Evolutionary conservation across 2,888 invertebrate genomes (phyloP).

Genomic region (Suillia variegata): DNA sequence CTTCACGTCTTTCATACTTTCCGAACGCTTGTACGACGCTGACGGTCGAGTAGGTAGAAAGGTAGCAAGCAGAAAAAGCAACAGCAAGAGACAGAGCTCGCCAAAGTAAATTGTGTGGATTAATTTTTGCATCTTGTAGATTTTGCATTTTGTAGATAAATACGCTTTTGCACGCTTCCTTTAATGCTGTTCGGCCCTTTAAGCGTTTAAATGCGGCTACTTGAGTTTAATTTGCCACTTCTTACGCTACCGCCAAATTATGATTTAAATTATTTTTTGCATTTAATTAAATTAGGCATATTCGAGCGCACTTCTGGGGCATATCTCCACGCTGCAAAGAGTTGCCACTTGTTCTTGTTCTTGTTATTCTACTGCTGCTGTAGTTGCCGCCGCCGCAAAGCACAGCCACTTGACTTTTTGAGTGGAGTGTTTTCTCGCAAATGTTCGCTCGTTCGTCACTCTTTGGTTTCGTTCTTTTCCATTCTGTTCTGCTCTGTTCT

Average conservation of each 20-base stretch:
- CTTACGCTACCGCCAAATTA: not conserved
- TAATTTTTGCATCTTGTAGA: too few species aligned
- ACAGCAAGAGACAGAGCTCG: constrained; percentile 18
- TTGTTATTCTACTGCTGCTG: constrained; percentile 6
- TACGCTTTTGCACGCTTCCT: too few species aligned
- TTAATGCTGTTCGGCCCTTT: too few species aligned
- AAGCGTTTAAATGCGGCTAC: constrained; percentile 8
- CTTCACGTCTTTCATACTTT: too few species aligned
- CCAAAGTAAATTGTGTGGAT: not conserved
- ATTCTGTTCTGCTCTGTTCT: not conserved
- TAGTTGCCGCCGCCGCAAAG: constrained; percentile 29
- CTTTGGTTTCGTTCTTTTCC: not conserved
- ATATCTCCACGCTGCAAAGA: too few species aligned
- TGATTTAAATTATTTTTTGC: too few species aligned
- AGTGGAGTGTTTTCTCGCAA: constrained; percentile 38
- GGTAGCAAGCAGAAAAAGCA: constrained; percentile 17
- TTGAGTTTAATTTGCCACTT: constrained; percentile 26
- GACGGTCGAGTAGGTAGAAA: constrained; percentile 29
- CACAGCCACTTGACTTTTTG: constrained; percentile 50
- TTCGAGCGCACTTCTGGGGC: too few species aligned
- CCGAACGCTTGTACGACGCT: too few species aligned
- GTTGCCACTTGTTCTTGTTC: not conserved
- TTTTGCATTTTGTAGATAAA: too few species aligned
- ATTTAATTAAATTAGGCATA: too few species aligned
- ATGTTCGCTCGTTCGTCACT: not conserved